Evolutionary conservation across 2,888 invertebrate species (phyloP).

Genomic region (Podotricha telesiphe): DNA sequence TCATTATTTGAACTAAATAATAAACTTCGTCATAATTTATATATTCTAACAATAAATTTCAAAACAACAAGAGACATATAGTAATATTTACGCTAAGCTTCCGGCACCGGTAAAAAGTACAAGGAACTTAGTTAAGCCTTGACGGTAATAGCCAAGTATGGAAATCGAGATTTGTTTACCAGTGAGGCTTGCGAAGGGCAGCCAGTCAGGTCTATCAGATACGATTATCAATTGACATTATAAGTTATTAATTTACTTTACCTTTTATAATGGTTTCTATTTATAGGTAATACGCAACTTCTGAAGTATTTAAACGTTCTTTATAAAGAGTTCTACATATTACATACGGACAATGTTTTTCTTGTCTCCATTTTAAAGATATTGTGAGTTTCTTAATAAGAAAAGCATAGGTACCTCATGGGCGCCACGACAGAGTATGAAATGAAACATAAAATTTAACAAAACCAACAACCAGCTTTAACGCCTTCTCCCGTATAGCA

Average conservation of each 20-base stretch:
- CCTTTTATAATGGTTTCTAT: not conserved
- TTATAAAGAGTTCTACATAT: not conserved
- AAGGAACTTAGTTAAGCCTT: slow-evolving; percentile 35
- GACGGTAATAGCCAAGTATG: slow-evolving; percentile 17
- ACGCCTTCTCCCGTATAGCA: too few relatives aligned
- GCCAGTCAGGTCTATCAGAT: not conserved
- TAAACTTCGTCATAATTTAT: too few relatives aligned
- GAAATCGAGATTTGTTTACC: slow-evolving; percentile 32
- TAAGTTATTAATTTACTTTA: not conserved
- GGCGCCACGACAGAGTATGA: not conserved
- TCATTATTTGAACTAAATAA: too few relatives aligned
- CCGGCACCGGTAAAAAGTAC: slow-evolving; percentile 35
- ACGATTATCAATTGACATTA: slow-evolving; percentile 1
- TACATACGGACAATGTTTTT: too few relatives aligned
- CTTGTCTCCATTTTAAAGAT: too few relatives aligned
- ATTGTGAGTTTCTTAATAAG: not conserved
- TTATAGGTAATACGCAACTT: not conserved
- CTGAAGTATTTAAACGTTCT: not conserved
- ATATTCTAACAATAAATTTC: slow-evolving; percentile 4
- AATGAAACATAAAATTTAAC: not conserved
- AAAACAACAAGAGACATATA: not conserved
- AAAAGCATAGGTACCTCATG: not conserved
- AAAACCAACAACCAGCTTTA: too few relatives aligned
- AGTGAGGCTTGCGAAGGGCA: slow-evolving; percentile 15
- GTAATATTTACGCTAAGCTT: slow-evolving; percentile 34